Base-by-base conservation (phyloP, 2,113 vertebrate species). In the Mesitornis unicolor region DNA sequence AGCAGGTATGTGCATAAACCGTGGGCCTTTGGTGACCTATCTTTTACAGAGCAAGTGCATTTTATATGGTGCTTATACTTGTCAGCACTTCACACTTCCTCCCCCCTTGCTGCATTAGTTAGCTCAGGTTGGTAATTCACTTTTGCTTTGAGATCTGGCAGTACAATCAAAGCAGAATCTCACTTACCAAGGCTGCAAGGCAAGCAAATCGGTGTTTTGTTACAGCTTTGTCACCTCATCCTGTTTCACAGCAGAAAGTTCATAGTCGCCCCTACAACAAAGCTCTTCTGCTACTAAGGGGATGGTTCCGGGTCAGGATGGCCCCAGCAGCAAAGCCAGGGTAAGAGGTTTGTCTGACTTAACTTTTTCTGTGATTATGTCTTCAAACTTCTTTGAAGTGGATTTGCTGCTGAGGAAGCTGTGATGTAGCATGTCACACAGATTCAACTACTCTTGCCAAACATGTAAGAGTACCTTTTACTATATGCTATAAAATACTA, bases 81-180 rank as follows among this genome's bases (percentile, higher is more conserved):
- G 13, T 77, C 90, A 90, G 79, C 76, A 93, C 80, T 90, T 94
- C 82, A 51, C 51, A 35, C 59, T 83, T 94, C 59, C 68, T 77
- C 50, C 61, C 12, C 33, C 1, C 6, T 5, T 2, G 24, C 18
- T 14, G 4, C 57, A 16, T 69, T 64, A 84, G 26, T 89, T 54
- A 70, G 25, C 75, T 85, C 0, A 2, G 26, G n/a, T 59, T 94
- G 77, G 90, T 94, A 94, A 90, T 83, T 87, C 76, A 73, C 70
- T 75, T 35, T 31, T 54, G 74, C 87, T 79, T 65, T 88, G 87
- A 91, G 84, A 93, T 90, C 91, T 95, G 82, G 95, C 92, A 91
- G 67, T 31, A 65, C 79, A 86, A 56, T 81, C 63, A 78, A 92
- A 93, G 85, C 79, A 93, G 47, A 45, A 51, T 86, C 51, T 81